A percentile compares a stretch with the other conserved stretches of the same genome.
phyloP scores from a whole-genome alignment of 2,113 vertebrate genomes.

The Todiramphus chloris region DNA sequence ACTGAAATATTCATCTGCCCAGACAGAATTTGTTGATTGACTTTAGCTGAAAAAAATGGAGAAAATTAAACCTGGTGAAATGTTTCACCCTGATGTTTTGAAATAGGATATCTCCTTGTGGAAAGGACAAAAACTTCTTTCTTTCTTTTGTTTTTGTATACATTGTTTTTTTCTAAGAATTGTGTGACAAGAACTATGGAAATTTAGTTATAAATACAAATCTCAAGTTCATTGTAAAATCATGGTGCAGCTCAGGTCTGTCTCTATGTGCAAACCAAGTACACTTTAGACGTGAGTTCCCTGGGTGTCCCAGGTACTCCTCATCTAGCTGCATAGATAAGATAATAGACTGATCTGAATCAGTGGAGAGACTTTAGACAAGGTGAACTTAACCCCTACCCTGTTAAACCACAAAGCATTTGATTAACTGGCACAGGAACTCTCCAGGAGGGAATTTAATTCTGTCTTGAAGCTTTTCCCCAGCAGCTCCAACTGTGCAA shows the following conservation, averaged over 20 bases:
- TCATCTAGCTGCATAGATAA: background rate
- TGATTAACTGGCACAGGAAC: background rate
- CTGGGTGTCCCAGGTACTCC: background rate
- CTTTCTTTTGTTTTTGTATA: background rate
- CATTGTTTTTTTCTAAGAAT: background rate
- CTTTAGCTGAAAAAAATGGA: background rate
- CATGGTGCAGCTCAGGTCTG: background rate
- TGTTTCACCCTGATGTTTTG: background rate
- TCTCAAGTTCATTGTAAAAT: background rate
- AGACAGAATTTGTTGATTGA: background rate
- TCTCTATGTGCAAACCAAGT: background rate
- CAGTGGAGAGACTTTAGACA: background rate
- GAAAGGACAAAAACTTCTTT: background rate
- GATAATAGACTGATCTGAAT: background rate
- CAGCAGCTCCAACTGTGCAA: background rate
- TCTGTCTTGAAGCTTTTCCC: background rate
- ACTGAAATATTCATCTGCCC: slow-evolving; percentile 1
- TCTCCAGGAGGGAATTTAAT: slow-evolving; percentile 4
- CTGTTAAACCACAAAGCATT: background rate
- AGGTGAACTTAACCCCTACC: background rate
- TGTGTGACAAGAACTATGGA: background rate
- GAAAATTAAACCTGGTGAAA: slow-evolving; percentile 6
- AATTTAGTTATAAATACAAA: background rate
- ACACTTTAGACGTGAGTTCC: background rate
- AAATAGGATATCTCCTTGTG: background rate